Evolutionary conservation across 1,140 invertebrate genomes (phyloP).

Genomic region (Zaprionus tsacasi): DNA sequence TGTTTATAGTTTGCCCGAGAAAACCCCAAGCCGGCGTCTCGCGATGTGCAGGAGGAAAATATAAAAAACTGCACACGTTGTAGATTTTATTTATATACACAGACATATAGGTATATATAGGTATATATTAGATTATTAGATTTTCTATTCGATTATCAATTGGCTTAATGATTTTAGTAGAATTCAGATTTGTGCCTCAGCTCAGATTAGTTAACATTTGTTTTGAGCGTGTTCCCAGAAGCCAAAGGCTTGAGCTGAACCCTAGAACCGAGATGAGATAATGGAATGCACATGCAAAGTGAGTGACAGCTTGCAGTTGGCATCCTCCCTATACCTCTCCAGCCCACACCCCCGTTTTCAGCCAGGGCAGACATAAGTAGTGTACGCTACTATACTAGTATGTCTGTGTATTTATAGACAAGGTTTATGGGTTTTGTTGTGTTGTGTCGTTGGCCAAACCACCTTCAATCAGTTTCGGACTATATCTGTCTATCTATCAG

Average conservation of each 20-base stretch:
- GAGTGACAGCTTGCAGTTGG: conserved; percentile 40
- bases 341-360: conserved; percentile 9
- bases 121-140: conserved; percentile 11
- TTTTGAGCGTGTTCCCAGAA: conserved; percentile 70
- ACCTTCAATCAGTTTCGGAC: conserved; percentile 32
- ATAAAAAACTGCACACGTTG: conserved; percentile 42
- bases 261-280: conserved; percentile 55
- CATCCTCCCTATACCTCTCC: neutral
- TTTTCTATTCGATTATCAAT: conserved; percentile 60
- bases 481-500: conserved; percentile 21
- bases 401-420: conserved; percentile 50
- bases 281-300: conserved; percentile 50
- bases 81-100: conserved; percentile 24
- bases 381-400: neutral
- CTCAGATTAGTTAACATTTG: conserved; percentile 72
- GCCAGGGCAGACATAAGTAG: conserved; percentile 11
- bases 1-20: conserved; percentile 39
- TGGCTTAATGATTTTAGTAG: conserved; percentile 52
- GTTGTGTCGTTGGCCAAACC: conserved; percentile 22
- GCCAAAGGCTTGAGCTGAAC: conserved; percentile 55
- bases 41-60: neutral
- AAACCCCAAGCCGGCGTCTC: conserved; percentile 36
- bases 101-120: conserved; percentile 9
- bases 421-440: conserved; percentile 66
- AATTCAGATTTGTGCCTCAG: conserved; percentile 66